phyloP scores from a whole-genome alignment of 2,113 vertebrate species.

The Melierax canorus region DNA sequence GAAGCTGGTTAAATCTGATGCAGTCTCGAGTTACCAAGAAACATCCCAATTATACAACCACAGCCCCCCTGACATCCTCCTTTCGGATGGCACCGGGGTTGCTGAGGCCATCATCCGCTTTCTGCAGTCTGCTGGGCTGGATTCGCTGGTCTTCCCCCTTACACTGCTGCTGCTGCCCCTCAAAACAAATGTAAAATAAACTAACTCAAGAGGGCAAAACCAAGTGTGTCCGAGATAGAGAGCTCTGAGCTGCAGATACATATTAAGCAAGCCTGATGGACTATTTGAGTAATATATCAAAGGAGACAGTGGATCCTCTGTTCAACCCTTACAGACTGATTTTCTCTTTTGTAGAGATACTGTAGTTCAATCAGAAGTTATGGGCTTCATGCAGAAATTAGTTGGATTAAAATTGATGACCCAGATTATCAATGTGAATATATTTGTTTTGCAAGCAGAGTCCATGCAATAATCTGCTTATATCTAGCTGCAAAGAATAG shows the following conservation, averaged over 20 bases:
- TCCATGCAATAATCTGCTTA: not conserved
- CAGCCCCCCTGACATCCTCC: not conserved
- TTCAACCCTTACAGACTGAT: not conserved
- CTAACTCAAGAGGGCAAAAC: not conserved
- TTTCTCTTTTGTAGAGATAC: not conserved
- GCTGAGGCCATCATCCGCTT: fast-evolving
- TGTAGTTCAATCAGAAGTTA: not conserved
- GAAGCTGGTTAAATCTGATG: not conserved
- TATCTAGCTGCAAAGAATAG: not conserved
- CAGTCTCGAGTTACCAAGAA: not conserved
- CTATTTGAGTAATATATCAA: not conserved
- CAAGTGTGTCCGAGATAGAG: not conserved
- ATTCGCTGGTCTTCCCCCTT: not conserved
- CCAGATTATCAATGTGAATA: constrained; percentile 3
- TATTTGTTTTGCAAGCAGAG: constrained; percentile 20
- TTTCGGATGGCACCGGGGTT: not conserved
- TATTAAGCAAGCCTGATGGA: not conserved
- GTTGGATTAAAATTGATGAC: constrained; percentile 22
- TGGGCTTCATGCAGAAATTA: not conserved
- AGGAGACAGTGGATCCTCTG: not conserved
- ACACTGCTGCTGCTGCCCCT: not conserved
- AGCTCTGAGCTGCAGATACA: not conserved
- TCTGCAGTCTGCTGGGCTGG: not conserved
- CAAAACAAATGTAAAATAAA: not conserved
- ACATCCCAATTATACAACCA: not conserved